Conservation (phyloP, 23 tunicate genomes). For the Ascidia mentula region DNA sequence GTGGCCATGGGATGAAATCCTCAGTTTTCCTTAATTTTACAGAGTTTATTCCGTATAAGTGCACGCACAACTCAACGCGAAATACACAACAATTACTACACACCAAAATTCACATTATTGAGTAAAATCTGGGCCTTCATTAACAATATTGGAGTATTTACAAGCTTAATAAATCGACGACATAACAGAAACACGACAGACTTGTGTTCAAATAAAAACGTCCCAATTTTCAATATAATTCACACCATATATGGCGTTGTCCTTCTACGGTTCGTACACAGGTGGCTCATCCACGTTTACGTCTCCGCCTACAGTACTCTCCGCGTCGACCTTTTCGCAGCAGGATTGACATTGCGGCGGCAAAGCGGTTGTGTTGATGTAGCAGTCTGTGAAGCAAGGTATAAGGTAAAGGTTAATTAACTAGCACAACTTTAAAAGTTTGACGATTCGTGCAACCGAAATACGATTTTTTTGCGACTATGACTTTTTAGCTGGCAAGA, state of each 20-base stretch:
- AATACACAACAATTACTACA: neutral
- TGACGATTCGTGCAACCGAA: too few species aligned
- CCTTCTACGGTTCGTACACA: neutral
- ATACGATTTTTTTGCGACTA: too few species aligned
- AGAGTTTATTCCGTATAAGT: conserved; percentile 2
- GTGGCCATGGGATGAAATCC: too few species aligned
- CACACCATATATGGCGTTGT: neutral
- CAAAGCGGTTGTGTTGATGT: conserved; percentile 1
- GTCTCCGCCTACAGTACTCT: neutral
- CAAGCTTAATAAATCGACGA: too few species aligned
- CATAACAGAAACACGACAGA: neutral
- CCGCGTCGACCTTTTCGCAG: neutral
- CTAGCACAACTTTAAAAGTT: too few species aligned
- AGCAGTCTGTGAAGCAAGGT: neutral
- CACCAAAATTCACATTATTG: too few species aligned
- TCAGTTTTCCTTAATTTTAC: neutral
- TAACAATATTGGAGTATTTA: too few species aligned
- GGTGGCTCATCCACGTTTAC: neutral
- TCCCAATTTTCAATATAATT: neutral
- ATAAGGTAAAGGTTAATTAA: too few species aligned
- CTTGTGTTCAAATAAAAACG: neutral
- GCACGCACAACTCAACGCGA: neutral
- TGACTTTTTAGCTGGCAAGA: too few species aligned
- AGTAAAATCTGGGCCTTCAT: too few species aligned
- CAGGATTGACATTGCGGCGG: neutral